Evolutionary conservation across 2,113 vertebrate genomes (phyloP).

Genomic region (Tautogolabrus adspersus): DNA sequence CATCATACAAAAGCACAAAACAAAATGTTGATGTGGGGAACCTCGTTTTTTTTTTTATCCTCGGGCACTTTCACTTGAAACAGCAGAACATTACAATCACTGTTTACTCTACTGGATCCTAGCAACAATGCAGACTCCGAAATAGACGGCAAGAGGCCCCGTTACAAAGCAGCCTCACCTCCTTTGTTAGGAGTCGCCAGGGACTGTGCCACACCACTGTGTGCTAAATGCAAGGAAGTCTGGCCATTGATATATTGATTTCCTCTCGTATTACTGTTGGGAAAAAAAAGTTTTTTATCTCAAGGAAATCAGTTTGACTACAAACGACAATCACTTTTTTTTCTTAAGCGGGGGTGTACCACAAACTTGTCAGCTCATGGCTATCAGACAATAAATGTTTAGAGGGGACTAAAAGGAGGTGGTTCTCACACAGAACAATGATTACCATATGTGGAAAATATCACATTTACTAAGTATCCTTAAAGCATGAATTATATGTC

Average conservation of each 20-base stretch:
- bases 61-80: slow-evolving; percentile 47
- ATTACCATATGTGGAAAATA: too few species aligned
- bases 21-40: too few species aligned
- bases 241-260: slow-evolving; percentile 72
- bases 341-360: slow-evolving; percentile 18
- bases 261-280: slow-evolving; percentile 39
- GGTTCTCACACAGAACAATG: too few species aligned
- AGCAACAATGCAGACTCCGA: slow-evolving; percentile 68
- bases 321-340: slow-evolving; percentile 21
- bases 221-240: slow-evolving; percentile 83
- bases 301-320: slow-evolving; percentile 42
- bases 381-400: slow-evolving; percentile 13
- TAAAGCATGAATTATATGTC: too few species aligned
- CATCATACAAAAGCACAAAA: not conserved
- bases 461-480: too few species aligned
- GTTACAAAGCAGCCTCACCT: slow-evolving; percentile 59
- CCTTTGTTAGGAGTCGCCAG: slow-evolving; percentile 72
- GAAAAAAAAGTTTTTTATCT: slow-evolving; percentile 53
- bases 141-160: slow-evolving; percentile 60
- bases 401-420: not conserved
- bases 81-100: slow-evolving; percentile 30
- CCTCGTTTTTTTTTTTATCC: not conserved
- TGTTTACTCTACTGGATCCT: slow-evolving; percentile 58
- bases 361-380: not conserved
- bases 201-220: slow-evolving; percentile 51